Evolutionary conservation across 37 sponge, comb jelly and placozoan species (phyloP), one percentile per base, ranked within the genome.

Genomic region (Mnemiopsis leidyi): DNA sequence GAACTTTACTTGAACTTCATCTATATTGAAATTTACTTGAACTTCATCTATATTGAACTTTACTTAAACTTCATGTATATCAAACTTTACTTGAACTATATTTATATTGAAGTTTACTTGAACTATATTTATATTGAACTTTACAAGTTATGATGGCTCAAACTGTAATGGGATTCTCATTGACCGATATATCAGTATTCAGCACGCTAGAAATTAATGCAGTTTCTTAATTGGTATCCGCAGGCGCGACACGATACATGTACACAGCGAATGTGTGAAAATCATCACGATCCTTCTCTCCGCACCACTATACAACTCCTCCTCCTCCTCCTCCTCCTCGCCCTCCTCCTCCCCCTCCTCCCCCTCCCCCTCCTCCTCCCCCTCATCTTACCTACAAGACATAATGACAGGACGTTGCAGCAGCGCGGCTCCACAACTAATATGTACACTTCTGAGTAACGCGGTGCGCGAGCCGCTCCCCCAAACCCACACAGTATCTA

Each of bases 191-290:
- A n/a, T n/a, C n/a, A n/a, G n/a, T n/a, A n/a, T n/a, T n/a, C n/a
- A n/a, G n/a, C n/a, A n/a, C n/a, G n/a, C n/a, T n/a, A n/a, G n/a
- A n/a, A n/a, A n/a, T n/a, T n/a, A n/a, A n/a, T n/a, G n/a, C n/a
- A n/a, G n/a, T n/a, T n/a, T n/a, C n/a, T n/a, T n/a, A n/a, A n/a
- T n/a, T n/a, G n/a, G n/a, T n/a, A n/a, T n/a, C n/a, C 79, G 1
- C 79, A 77, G 79, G 35, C 34, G 1, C 9, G 26, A 26, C 7
- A 77, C 79, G 0, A 77, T 85, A n/a, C 61, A 85, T 39, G 61
- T 40, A n/a, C 90, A 85, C 61, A 85, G 61, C 90, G 90, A 85
- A 37, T 85, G 90, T 85, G 61, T 85, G 61, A 38, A 85, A 61
- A 85, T 85, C 1, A 29, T 85, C 3, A 85, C 90, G 3, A 85